Percentiles rank a stretch among this genome's conserved stretches.
phyloP scores from a whole-genome alignment of 2,888 invertebrate genomes.

The Drosophila demipolita region DNA sequence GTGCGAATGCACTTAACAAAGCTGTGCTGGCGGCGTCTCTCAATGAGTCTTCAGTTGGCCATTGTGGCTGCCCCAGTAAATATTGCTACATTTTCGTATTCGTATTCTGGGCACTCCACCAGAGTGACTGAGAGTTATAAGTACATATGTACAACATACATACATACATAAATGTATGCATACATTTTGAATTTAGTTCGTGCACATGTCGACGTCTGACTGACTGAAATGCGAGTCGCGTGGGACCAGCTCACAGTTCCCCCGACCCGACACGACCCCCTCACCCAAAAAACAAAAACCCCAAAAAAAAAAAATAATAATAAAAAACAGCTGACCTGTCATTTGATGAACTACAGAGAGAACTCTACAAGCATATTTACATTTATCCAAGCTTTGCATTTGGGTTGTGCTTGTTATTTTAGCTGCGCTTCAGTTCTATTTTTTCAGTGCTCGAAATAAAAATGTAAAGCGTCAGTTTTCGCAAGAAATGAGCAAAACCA shows the following conservation, averaged over 20 bases:
- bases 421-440: constrained; percentile 40
- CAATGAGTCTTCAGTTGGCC: constrained; percentile 61
- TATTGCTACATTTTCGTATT: constrained; percentile 42
- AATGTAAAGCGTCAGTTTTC: constrained; percentile 49
- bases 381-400: constrained; percentile 57
- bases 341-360: constrained; percentile 32
- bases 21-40: constrained; percentile 31
- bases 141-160: constrained; percentile 3
- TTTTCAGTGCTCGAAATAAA: constrained; percentile 22
- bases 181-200: constrained; percentile 9
- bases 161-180: background rate
- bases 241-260: constrained; percentile 54
- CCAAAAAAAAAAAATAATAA: constrained; percentile 8
- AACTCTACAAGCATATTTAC: constrained; percentile 34
- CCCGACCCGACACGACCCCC: background rate
- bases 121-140: constrained; percentile 47
- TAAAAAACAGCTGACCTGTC: constrained; percentile 65
- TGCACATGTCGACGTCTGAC: constrained; percentile 25
- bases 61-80: constrained; percentile 35
- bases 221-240: constrained; percentile 71
- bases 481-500: constrained; percentile 46
- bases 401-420: constrained; percentile 28
- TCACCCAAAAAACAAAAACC: background rate
- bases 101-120: constrained; percentile 33
- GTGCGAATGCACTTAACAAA: constrained; percentile 72